Evolutionary conservation across 2,888 invertebrate species (phyloP), one percentile per base, ranked within the genome.

Genomic region (Baronia brevicornis): DNA sequence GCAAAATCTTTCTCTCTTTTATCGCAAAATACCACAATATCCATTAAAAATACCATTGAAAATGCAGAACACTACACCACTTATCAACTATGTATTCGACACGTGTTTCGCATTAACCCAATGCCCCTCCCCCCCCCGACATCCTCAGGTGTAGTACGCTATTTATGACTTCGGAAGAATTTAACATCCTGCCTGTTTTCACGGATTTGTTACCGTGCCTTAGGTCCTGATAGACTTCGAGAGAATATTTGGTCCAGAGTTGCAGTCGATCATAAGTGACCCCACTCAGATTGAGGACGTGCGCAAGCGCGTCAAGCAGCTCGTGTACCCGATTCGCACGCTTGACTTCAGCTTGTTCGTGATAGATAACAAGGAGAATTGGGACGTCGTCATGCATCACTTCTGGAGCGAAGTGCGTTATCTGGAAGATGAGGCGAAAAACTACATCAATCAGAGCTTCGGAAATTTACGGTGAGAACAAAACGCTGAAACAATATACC

Each of bases 261-360:
- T 97, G 2, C 94, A 95, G 57, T 91, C 94, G 0, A 92, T 96
- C 15, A 92, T 96, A 17, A 91, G 90, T 39, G 95, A 96, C 61
- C 94, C 95, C 0, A 90, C 92, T 5, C 90, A 93, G 53, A 93
- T 97, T 26, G 95, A 96, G 55, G 90, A 91, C 41, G 91, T 96
- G 3, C 86, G 94, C 8, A 90, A 92, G 42, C 89, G 93, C 37
- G 92, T 96, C 1, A 91, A 91, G 50, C 89, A 89, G 30, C 79
- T 96, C 11, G 88, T 95, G 0, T 85, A 87, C 27, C 93, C 94
- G 1, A 89, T 94, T 11, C 84, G 91, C 18, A 88, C 90, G 43
- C 88, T 95, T 0, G 92, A 92, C 58, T 96, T 95, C 63, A 94
- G 96, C 58, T 88, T 95, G 5, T 97, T 93, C 60, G 86, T 88